Percentiles rank a stretch among this genome's conserved stretches.
These are phyloP conservation scores for Volucella inanis DNA, from an alignment of 2,888 invertebrate species.

Conservation along the genomic window DNA sequence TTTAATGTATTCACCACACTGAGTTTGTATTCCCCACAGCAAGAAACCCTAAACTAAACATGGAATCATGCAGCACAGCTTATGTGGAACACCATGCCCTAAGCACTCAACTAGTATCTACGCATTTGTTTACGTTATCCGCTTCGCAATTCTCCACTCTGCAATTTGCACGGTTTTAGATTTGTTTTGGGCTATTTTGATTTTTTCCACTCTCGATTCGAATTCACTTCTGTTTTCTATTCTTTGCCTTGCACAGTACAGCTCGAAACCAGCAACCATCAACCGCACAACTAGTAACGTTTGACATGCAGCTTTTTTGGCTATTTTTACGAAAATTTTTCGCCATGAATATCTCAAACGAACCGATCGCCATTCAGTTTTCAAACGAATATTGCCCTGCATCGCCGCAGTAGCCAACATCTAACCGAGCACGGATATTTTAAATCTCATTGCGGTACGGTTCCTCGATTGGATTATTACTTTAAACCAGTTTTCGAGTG, in stretches of 20 bases:
- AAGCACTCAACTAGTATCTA: neutral
- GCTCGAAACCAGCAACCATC: neutral
- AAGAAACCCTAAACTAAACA: slow-evolving; percentile 31
- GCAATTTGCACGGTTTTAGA: slow-evolving; percentile 59
- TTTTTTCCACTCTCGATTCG: slow-evolving; percentile 26
- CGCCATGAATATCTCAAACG: slow-evolving; percentile 56
- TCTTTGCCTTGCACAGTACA: slow-evolving; percentile 1
- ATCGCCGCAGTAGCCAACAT: slow-evolving; percentile 42
- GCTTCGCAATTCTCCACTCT: slow-evolving; percentile 13
- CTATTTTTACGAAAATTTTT: slow-evolving; percentile 64
- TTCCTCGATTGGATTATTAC: slow-evolving; percentile 19
- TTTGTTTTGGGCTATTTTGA: slow-evolving; percentile 40
- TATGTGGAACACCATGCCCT: slow-evolving; percentile 16
- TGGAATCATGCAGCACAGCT: slow-evolving; percentile 43
- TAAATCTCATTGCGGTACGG: slow-evolving; percentile 16
- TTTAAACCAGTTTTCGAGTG: neutral
- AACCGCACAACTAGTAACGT: slow-evolving; percentile 11
- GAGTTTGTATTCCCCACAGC: neutral
- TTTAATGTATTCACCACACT: neutral
- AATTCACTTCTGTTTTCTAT: slow-evolving; percentile 39
- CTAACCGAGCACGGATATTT: neutral
- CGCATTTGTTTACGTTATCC: slow-evolving; percentile 48
- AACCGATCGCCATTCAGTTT: slow-evolving; percentile 68
- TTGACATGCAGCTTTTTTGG: slow-evolving; percentile 42
- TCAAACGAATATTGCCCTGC: slow-evolving; percentile 68